Base-by-base conservation (phyloP, 2,797 vertebrate species). In the Lophius americanus region DNA sequence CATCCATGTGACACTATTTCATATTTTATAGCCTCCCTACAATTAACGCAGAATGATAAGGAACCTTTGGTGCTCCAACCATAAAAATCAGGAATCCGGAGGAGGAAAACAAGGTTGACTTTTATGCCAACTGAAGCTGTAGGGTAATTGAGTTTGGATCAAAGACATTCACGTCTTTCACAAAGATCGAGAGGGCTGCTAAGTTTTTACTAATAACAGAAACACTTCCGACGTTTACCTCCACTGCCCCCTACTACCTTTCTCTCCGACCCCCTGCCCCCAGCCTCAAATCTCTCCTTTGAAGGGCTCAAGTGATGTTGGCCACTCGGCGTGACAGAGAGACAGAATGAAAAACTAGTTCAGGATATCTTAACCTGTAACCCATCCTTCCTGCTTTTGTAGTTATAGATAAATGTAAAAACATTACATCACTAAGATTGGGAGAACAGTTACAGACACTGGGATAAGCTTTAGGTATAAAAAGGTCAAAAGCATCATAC, bases 191-290 rank as follows among this genome's bases (percentile, higher is more conserved):
- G 60, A 77, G 81, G 82, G 67, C 76, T 33, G 70, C 76, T 89
- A 63, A 52, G 80, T 89, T 91, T 91, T 90, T 86, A 90, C 86
- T 86, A 89, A 92, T 89, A 92, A 89, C 85, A 90, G 82, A 86
- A 88, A 89, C 33, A 68, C 79, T 88, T 91, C 85, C 85, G 61
- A 86, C 70, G 9, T 60, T 90, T 84, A 89, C 84, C 88, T 79
- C 77, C 56, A 51, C 63, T 78, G 68, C 64, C 66, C 78, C 32
- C 50, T 41, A 57, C 47, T 42, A 62, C 61, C 68, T 62, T 23
- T 48, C 66, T 66, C 64, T n/a, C 39, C 59, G 1, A 8, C 46
- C 32, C 46, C 43, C 66, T 43, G 37, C 60, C 56, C 60, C 50
- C 47, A 53, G 63, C 57, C 58, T 72, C 11, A 78, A 81, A 78